Evolutionary conservation across 1,140 invertebrate genomes (phyloP), one percentile per base, ranked within the genome.

Genomic region (Drosophila oshimai): DNA sequence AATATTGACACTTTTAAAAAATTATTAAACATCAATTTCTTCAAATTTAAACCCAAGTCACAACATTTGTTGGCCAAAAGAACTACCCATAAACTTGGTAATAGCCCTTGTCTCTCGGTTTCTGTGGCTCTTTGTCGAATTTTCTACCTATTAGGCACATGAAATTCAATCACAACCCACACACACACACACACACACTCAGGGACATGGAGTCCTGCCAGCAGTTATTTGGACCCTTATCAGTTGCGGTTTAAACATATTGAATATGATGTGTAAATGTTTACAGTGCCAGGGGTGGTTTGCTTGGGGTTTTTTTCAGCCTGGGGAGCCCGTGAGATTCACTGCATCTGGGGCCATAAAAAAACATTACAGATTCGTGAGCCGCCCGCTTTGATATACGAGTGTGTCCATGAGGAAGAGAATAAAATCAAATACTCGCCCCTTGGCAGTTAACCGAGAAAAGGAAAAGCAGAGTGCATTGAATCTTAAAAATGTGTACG

Each of bases 131-230:
- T 87, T 71, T 88, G 73, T 78, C 74, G 58, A 77, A 87, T 88
- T 88, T 87, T 88, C 83, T 88, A 87, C 78, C 77, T 83, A 87
- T 87, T 87, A 83, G 42, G 65, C 83, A 87, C 77, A 83, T 88
- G 77, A 87, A 87, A 88, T 87, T 87, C 83, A 88, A 87, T 87
- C 83, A 78, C 72, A 76, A 55, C 57, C 46, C 42, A 74, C 37
- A 64, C 42, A 61, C 29, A 45, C 15, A 50, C 50, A 51, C 26
- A 57, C 47, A 37, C 41, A 53, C 26, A 47, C 46, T 13, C 18
- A 24, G 37, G 7, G 12, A 12, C 7, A 17, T n/a, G 22, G 22
- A 57, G 28, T 29, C 50, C 10, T 44, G 26, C 64, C 22, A 51
- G 29, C 41, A 76, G 61, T 73, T 58, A 67, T 50, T 74, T 71